A percentile compares a stretch with the other conserved stretches of the same genome.
Conservation (phyloP, 92 coral and sea anemone genomes). For the Epizoanthus illoricatus region DNA sequence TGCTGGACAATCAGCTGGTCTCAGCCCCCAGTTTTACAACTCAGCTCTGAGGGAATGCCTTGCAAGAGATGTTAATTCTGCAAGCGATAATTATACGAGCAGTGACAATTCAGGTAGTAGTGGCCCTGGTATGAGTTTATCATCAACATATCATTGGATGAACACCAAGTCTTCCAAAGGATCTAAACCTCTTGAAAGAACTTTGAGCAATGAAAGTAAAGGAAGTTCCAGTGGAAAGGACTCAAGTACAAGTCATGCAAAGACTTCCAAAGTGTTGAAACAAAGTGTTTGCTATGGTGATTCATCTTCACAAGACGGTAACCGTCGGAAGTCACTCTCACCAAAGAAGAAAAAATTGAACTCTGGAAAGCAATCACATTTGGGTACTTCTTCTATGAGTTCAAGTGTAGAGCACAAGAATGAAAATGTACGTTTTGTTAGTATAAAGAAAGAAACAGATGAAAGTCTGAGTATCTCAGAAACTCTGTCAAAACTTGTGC, state of each 20-base stretch:
- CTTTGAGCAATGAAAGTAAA: neutral
- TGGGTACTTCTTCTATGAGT: neutral
- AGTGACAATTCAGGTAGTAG: neutral
- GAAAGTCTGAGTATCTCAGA: constrained; percentile 26
- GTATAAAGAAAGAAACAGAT: constrained; percentile 1
- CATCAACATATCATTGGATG: neutral
- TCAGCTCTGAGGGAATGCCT: constrained; percentile 12
- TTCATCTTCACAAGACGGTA: neutral
- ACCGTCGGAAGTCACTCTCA: neutral
- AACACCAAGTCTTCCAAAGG: neutral
- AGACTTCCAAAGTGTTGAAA: neutral
- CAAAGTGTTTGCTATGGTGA: neutral
- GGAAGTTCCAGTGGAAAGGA: neutral
- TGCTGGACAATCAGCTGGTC: neutral
- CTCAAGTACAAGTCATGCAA: neutral
- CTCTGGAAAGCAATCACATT: neutral
- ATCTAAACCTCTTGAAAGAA: constrained; percentile 15
- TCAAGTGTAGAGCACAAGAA: neutral
- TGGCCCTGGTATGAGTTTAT: neutral
- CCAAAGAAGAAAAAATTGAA: neutral
- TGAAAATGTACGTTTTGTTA: neutral
- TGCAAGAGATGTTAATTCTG: constrained; percentile 7
- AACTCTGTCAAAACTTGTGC: neutral
- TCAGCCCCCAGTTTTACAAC: neutral
- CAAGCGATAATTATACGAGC: neutral